Conservation (phyloP, 2,888 invertebrate genomes). For the Scelioninae gen. 2 region DNA sequence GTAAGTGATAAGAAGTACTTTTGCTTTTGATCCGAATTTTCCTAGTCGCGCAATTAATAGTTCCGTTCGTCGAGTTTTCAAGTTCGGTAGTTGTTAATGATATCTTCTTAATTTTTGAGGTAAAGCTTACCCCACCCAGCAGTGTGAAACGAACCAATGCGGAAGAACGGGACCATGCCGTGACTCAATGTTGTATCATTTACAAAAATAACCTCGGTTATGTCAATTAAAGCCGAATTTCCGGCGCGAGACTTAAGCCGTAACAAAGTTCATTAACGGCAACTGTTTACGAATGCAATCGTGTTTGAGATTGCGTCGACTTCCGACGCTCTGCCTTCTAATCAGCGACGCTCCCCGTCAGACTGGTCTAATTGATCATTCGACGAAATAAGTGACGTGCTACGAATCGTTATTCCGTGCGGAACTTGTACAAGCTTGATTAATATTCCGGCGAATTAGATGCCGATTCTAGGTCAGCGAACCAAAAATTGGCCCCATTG, state of each 20-base stretch:
- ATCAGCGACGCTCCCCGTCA: slow-evolving; percentile 45
- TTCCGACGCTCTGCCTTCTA: slow-evolving; percentile 39
- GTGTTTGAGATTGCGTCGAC: slow-evolving; percentile 48
- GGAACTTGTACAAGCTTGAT: slow-evolving; percentile 33
- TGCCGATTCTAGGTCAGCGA: slow-evolving; percentile 32
- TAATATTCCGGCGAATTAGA: slow-evolving; percentile 43
- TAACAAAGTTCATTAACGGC: slow-evolving; percentile 39
- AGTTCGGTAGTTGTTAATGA: slow-evolving; percentile 39
- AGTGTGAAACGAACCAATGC: background rate
- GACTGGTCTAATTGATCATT: slow-evolving; percentile 51
- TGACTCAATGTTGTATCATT: no score
- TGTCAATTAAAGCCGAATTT: slow-evolving; percentile 31
- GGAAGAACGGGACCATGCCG: no score
- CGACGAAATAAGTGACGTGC: slow-evolving; percentile 48
- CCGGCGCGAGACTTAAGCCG: slow-evolving; percentile 13
- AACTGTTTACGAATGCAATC: slow-evolving; percentile 47
- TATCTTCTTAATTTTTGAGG: slow-evolving; percentile 36
- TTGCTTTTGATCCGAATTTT: slow-evolving; percentile 50
- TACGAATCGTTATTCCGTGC: slow-evolving; percentile 41
- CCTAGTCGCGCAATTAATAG: slow-evolving; percentile 48
- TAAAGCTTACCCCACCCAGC: background rate
- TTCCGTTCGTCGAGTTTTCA: slow-evolving; percentile 38
- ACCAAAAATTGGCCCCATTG: slow-evolving; percentile 20
- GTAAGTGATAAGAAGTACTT: slow-evolving; percentile 44
- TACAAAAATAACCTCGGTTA: slow-evolving; percentile 18